These are phyloP conservation scores for Drosophila arawakana DNA, from an alignment of 1,140 invertebrate genomes.

Conservation along the genomic window DNA sequence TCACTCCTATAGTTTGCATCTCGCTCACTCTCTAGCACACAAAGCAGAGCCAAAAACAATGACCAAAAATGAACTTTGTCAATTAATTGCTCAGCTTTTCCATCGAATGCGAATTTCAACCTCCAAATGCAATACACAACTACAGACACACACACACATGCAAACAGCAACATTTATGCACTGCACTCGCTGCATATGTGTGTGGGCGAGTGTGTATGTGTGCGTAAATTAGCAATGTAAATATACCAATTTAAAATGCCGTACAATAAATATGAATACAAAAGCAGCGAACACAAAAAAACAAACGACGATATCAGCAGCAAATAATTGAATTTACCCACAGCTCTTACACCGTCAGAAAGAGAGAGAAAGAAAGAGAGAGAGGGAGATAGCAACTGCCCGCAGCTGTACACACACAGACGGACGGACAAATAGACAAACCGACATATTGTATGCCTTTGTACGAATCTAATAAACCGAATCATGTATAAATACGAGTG, in stretches of 20 bases:
- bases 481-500: constrained; percentile 59
- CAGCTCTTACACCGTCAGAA: constrained; percentile 34
- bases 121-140: constrained; percentile 25
- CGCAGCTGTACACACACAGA: constrained; percentile 43
- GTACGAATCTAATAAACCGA: constrained; percentile 80
- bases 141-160: neutral
- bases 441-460: constrained; percentile 72
- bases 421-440: constrained; percentile 47
- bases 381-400: constrained; percentile 32
- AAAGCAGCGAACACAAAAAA: constrained; percentile 65
- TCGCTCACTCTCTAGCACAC: neutral
- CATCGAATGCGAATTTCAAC: constrained; percentile 43
- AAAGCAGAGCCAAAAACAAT: constrained; percentile 35
- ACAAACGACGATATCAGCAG: constrained; percentile 79
- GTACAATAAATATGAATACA: constrained; percentile 81
- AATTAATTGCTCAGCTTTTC: constrained; percentile 71
- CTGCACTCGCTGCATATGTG: constrained; percentile 27
- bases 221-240: constrained; percentile 80
- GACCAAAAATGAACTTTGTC: constrained; percentile 78
- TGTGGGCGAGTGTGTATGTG: constrained; percentile 54
- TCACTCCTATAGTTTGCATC: neutral
- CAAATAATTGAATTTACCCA: constrained; percentile 82
- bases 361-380: neutral
- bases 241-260: constrained; percentile 82
- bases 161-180: neutral